Evolutionary conservation across 2,888 invertebrate genomes (phyloP).

Genomic region (Phytoseiulus persimilis): DNA sequence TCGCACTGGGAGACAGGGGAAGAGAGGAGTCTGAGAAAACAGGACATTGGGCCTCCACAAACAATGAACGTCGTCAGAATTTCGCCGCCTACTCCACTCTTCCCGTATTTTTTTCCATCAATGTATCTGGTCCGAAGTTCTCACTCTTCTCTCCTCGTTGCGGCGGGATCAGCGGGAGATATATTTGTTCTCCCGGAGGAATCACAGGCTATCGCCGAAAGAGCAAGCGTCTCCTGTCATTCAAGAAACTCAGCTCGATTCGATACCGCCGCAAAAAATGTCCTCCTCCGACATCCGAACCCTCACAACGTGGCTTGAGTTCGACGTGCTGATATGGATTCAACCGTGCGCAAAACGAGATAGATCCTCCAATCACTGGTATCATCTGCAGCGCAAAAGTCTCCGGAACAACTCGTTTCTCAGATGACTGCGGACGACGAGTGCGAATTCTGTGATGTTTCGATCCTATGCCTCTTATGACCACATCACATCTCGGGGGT

Average conservation of each 20-base stretch:
- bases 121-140: neutral
- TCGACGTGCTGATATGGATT: no score
- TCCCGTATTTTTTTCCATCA: neutral
- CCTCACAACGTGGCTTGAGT: no score
- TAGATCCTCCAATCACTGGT: no score
- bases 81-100: neutral
- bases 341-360: no score
- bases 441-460: no score
- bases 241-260: neutral
- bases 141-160: neutral
- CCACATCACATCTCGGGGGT: no score
- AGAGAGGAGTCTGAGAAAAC: neutral
- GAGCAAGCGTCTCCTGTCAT: neutral
- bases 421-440: no score
- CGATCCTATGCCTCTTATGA: no score
- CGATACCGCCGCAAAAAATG: neutral
- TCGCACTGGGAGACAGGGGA: neutral
- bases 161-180: neutral
- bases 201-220: neutral
- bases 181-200: neutral
- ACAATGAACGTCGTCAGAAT: neutral
- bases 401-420: no score
- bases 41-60: no score
- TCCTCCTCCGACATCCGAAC: neutral
- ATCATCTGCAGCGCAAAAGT: no score